These are phyloP conservation scores for Epizoanthus stellaris DNA, from an alignment of 92 coral and sea anemone species.

Conservation along the genomic window DNA sequence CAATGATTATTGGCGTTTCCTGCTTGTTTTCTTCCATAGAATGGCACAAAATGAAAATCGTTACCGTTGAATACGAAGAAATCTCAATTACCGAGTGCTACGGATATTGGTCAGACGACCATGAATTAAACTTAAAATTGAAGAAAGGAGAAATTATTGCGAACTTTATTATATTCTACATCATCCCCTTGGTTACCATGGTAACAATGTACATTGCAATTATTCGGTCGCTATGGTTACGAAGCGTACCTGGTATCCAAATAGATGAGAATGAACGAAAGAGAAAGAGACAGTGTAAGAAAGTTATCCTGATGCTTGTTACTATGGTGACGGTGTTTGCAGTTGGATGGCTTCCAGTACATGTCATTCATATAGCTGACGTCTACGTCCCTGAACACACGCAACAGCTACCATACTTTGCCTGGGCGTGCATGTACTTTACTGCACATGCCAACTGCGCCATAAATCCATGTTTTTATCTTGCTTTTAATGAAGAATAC, in stretches of 20 bases:
- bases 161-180: not conserved
- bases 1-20: not conserved
- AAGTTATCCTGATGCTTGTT: conserved; percentile 15
- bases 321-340: conserved; percentile 24
- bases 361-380: not conserved
- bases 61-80: not conserved
- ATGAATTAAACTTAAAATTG: not conserved
- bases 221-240: conserved; percentile 12
- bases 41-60: not conserved
- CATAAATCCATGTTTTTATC: not conserved
- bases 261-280: conserved; percentile 10
- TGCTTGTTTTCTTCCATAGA: not conserved
- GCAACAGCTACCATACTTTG: not conserved
- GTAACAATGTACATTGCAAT: not conserved
- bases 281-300: conserved; percentile 8
- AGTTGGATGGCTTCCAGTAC: conserved; percentile 31
- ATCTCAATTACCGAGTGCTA: not conserved
- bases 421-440: not conserved
- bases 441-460: conserved; percentile 1
- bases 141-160: not conserved
- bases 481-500: conserved; percentile 16
- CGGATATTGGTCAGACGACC: not conserved
- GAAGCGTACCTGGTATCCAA: not conserved
- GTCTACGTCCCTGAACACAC: not conserved
- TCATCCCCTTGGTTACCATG: not conserved